Evolutionary conservation across 1,140 invertebrate genomes (phyloP), one percentile per base, ranked within the genome.

Genomic region (Caerostris extrusa): DNA sequence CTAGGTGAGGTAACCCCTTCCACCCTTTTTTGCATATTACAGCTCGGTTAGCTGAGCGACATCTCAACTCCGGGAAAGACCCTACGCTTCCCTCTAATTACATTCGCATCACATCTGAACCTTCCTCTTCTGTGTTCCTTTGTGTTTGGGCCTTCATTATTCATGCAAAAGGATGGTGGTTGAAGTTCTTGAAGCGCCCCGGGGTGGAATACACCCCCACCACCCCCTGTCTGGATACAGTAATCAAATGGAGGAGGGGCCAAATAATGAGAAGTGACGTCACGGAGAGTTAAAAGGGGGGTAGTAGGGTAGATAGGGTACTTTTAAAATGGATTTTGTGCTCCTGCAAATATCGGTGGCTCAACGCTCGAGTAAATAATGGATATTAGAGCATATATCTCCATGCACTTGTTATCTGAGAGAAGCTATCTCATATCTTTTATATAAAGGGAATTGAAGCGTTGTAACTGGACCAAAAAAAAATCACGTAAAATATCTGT

Each of bases 181-280:
- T 90, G 8, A 19, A 61, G 53, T 57, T 83, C 81, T 83, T 57
- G 81, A 83, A 58, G 71, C 34, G 71, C 17, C 56, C 55, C 56
- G 56, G 57, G 56, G 77, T 3, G 55, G 77, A 12, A 82, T 50
- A 82, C n/a, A 53, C 14, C 0, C 34, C 17, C 71, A 50, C 71
- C 19, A 10, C 56, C 56, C 17, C 50, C 88, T 53, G 10, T 56
- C 77, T 19, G 34, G 77, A 50, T 67, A 8, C 81, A 14, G 82
- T 85, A 85, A 92, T 85, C 81, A 92, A 92, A 86, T 55, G 60
- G 58, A n/a, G 91, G 81, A n/a, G 91, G 91, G 57, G 81, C 60
- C 57, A 86, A 69, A 69, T 92, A 92, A 92, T 92, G 91, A 92
- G 91, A 92, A 83, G 82, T 92, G 91, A 92, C 91, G 91, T 92